Evolutionary conservation across 2,113 vertebrate species (phyloP).

Genomic region (Gallinago undulata): DNA sequence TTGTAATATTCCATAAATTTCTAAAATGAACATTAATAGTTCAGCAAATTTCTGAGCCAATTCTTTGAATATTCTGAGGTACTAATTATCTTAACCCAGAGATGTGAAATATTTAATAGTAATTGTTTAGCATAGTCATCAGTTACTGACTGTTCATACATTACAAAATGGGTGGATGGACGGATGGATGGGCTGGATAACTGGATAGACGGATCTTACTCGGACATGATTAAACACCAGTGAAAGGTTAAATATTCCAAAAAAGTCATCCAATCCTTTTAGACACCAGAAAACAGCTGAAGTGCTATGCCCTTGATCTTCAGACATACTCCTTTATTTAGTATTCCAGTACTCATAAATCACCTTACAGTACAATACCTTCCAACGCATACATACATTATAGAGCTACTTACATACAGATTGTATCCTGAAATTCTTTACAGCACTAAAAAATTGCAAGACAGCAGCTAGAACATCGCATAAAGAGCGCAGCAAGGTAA

Average conservation of each 20-base stretch:
- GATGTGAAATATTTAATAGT: constrained; percentile 12
- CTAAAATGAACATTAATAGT: background rate
- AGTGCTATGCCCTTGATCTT: constrained; percentile 37
- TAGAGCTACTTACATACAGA: constrained; percentile 45
- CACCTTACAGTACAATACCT: constrained; percentile 44
- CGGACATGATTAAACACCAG: constrained; percentile 16
- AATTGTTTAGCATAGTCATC: background rate
- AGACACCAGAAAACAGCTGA: constrained; percentile 16
- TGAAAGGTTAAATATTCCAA: constrained; percentile 50
- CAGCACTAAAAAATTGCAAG: constrained; percentile 26
- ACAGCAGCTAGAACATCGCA: background rate
- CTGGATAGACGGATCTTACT: background rate
- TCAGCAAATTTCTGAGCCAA: constrained; percentile 22
- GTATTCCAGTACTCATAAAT: constrained; percentile 52
- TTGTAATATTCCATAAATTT: constrained; percentile 36
- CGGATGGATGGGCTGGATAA: background rate
- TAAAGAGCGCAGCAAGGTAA: constrained; percentile 32
- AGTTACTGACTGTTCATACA: background rate
- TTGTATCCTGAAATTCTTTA: constrained; percentile 51
- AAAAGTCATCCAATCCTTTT: constrained; percentile 41
- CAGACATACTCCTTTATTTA: constrained; percentile 30
- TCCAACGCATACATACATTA: constrained; percentile 43
- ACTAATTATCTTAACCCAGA: background rate
- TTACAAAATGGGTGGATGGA: background rate
- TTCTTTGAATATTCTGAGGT: background rate